Evolutionary conservation across 2,113 vertebrate genomes (phyloP).

Genomic region (Brienomyrus longianalis): DNA sequence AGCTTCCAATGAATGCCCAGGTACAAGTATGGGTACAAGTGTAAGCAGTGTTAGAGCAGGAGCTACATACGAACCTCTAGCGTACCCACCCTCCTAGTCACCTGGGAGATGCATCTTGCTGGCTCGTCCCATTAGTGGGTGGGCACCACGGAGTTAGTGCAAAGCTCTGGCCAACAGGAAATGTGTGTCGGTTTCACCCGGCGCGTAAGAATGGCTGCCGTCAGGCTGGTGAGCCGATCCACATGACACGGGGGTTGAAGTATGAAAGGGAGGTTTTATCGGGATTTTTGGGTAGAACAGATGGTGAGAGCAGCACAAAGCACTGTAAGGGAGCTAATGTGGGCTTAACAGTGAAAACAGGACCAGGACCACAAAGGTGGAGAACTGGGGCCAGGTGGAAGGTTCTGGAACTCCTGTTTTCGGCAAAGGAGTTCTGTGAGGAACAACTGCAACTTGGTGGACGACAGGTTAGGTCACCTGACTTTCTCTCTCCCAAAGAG

Average conservation of each 20-base stretch:
- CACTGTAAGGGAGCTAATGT: background rate
- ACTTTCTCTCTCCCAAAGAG: background rate
- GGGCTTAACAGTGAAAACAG: background rate
- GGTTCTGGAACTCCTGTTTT: background rate
- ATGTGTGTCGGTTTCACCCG: background rate
- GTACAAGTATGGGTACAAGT: background rate
- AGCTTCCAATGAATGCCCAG: background rate
- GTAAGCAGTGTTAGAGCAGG: background rate
- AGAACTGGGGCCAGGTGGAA: background rate
- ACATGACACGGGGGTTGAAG: background rate
- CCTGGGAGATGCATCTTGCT: background rate
- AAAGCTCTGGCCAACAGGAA: background rate
- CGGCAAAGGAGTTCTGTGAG: background rate
- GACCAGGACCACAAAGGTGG: background rate
- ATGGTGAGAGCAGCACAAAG: background rate
- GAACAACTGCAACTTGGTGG: background rate
- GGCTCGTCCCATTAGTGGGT: background rate
- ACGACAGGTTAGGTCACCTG: background rate
- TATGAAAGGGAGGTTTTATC: background rate
- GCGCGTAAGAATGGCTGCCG: background rate
- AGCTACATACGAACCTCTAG: background rate
- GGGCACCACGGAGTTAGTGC: background rate
- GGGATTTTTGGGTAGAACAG: background rate
- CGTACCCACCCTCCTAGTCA: background rate
- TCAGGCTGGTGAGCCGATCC: background rate